Percentiles rank a stretch among this genome's conserved stretches.
These are phyloP conservation scores for Andrena bicolor DNA, from an alignment of 2,888 invertebrate species.

Conservation along the genomic window DNA sequence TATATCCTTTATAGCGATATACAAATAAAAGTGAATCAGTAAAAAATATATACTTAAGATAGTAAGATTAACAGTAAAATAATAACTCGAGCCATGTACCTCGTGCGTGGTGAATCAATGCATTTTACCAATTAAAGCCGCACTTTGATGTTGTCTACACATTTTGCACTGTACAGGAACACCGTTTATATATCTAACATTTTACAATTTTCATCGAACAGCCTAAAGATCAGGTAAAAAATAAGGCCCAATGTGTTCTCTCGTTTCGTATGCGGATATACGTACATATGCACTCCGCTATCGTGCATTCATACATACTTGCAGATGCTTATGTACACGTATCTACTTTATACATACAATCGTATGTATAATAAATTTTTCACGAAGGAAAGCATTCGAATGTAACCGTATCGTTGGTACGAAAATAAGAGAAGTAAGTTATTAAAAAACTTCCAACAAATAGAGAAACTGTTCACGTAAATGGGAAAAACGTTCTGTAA, in stretches of 20 bases:
- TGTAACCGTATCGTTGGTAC: slow-evolving; percentile 14
- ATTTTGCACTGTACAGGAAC: slow-evolving; percentile 68
- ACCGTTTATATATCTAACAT: slow-evolving; percentile 51
- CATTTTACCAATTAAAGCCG: slow-evolving; percentile 37
- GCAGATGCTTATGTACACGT: slow-evolving; percentile 42
- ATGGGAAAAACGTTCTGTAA: background rate
- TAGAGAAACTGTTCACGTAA: background rate
- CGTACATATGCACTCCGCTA: slow-evolving; percentile 53
- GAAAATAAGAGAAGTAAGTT: slow-evolving; percentile 57
- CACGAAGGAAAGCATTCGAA: slow-evolving; percentile 2
- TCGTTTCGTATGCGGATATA: slow-evolving; percentile 65
- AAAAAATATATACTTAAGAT: slow-evolving; percentile 52
- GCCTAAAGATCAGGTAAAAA: slow-evolving; percentile 75
- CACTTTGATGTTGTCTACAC: slow-evolving; percentile 42
- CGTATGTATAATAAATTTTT: slow-evolving; percentile 38
- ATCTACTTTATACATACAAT: slow-evolving; percentile 53
- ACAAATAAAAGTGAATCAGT: slow-evolving; percentile 42
- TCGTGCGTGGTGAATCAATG: slow-evolving; percentile 57
- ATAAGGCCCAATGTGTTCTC: slow-evolving; percentile 71
- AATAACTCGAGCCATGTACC: slow-evolving; percentile 45
- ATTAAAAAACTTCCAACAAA: slow-evolving; percentile 49
- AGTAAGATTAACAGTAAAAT: slow-evolving; percentile 40
- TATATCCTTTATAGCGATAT: slow-evolving; percentile 1
- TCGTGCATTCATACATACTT: slow-evolving; percentile 33
- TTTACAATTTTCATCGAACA: slow-evolving; percentile 55